These are phyloP conservation scores for Pseudomyrmex concolor DNA, from an alignment of 1,140 invertebrate species.

Conservation along the genomic window DNA sequence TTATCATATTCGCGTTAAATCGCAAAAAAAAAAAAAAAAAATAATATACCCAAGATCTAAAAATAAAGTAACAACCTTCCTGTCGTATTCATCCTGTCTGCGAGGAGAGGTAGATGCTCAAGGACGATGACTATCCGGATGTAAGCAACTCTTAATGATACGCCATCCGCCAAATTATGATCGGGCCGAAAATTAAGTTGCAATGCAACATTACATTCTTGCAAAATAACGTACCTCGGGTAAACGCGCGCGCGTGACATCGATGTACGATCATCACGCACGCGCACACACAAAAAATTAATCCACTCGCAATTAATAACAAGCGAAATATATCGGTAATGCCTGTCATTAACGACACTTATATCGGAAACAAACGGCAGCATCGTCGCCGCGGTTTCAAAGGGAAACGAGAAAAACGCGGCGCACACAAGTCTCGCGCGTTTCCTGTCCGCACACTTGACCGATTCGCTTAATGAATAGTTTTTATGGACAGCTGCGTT, in stretches of 20 bases:
- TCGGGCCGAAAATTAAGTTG: slow-evolving; percentile 23
- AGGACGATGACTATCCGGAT: slow-evolving; percentile 41
- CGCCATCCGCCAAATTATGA: slow-evolving; percentile 52
- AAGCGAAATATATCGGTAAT: slow-evolving; percentile 35
- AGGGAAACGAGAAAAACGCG: background rate
- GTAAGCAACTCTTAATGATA: slow-evolving; percentile 59
- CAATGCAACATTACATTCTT: slow-evolving; percentile 34
- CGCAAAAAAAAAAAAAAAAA: too few species aligned
- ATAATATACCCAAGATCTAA: too few species aligned
- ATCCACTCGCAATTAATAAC: slow-evolving; percentile 23
- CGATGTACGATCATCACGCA: background rate
- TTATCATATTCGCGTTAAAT: too few species aligned
- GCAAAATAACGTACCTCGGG: slow-evolving; percentile 26
- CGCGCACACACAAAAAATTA: too few species aligned
- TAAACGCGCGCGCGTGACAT: background rate
- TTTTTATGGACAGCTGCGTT: slow-evolving; percentile 29
- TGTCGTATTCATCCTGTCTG: slow-evolving; percentile 6
- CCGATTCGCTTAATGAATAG: slow-evolving; percentile 31
- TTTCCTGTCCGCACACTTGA: slow-evolving; percentile 24
- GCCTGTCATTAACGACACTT: slow-evolving; percentile 29
- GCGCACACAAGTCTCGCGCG: background rate
- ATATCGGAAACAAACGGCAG: background rate
- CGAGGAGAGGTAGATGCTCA: slow-evolving; percentile 26
- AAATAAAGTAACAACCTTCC: too few species aligned
- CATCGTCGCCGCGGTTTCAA: background rate